Base-by-base conservation (phyloP, 2,888 invertebrate genomes). In the Cosmorhoe ocellata region DNA sequence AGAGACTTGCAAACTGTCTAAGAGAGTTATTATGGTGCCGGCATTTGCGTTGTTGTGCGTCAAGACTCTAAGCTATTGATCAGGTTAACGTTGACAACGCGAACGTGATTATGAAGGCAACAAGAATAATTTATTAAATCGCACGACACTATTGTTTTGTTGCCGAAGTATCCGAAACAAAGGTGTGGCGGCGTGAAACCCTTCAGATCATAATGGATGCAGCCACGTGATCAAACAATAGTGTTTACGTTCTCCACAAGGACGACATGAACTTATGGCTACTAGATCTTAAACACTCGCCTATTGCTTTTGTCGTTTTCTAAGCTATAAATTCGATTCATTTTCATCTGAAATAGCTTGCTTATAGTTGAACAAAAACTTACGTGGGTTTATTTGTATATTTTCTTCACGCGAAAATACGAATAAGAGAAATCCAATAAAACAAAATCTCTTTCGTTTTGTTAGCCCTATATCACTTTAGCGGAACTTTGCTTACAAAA, bases 181-280 rank as follows among this genome's bases (percentile, higher is more conserved):
- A 78, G 74, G 73, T 76, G 71, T 65, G 36, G 66, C 64, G 63
- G 67, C 66, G 69, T 69, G 74, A 70, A 75, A 70, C 67, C 68
- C 74, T 79, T 81, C 79, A 79, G 76, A 80, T 79, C 71, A 80
- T 86, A 82, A 83, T 84, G 71, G 74, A 68, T 64, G 67, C 69
- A 69, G 73, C 81, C 84, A 84, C 83, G 84, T 85, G 84, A 84
- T 79, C 67, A 77, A 85, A 86, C 86, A 86, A 87, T 83, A 74
- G 82, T 84, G 85, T 87, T 86, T 87, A 83, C 78, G 79, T 70
- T 84, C 59, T 64, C 54, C 61, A 71, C 81, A 85, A 84, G 83
- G 81, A 83, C 82, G 66, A 67, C 66, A 63, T 70, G 65, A 73
- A 66, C 63, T 57, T 65, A 73, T 69, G 67, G 67, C 70, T 68